Evolutionary conservation across 2,888 invertebrate species (phyloP).

Genomic region (Monopis laevigella): DNA sequence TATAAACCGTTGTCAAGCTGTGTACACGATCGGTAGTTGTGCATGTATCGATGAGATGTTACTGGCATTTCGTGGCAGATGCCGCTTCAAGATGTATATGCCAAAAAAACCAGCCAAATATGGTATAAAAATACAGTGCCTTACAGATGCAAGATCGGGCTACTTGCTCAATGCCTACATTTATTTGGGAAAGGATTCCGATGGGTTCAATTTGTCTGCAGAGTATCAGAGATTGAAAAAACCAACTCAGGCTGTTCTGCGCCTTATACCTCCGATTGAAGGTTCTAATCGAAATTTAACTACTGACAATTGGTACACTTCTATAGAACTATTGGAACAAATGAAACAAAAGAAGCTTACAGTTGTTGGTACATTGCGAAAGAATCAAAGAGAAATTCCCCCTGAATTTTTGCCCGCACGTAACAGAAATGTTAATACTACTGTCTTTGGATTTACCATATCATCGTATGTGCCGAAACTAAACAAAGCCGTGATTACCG

Average conservation of each 20-base stretch:
- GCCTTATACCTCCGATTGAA: conserved; percentile 17
- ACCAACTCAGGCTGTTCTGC: conserved; percentile 18
- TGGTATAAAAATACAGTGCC: conserved; percentile 13
- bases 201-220: conserved; percentile 17
- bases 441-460: conserved; percentile 17
- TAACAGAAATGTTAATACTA: conserved; percentile 9
- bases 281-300: conserved; percentile 18
- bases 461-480: conserved; percentile 18
- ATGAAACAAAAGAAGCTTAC: conserved; percentile 12
- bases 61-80: conserved; percentile 15
- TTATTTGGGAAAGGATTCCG: conserved; percentile 18
- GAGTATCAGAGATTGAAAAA: conserved; percentile 15
- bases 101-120: conserved; percentile 15
- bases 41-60: conserved; percentile 14
- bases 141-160: conserved; percentile 12
- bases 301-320: conserved; percentile 23
- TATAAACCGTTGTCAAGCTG: conserved; percentile 3
- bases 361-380: conserved; percentile 17
- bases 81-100: conserved; percentile 14
- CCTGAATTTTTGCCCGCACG: conserved; percentile 15
- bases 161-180: conserved; percentile 17
- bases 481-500: conserved; percentile 17
- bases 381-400: conserved; percentile 16
- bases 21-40: conserved; percentile 1
- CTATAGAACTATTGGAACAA: conserved; percentile 15